Percentiles rank a stretch among this genome's conserved stretches.
Conservation (phyloP, 2,888 invertebrate species). For the Gymnosoma rotundatum region DNA sequence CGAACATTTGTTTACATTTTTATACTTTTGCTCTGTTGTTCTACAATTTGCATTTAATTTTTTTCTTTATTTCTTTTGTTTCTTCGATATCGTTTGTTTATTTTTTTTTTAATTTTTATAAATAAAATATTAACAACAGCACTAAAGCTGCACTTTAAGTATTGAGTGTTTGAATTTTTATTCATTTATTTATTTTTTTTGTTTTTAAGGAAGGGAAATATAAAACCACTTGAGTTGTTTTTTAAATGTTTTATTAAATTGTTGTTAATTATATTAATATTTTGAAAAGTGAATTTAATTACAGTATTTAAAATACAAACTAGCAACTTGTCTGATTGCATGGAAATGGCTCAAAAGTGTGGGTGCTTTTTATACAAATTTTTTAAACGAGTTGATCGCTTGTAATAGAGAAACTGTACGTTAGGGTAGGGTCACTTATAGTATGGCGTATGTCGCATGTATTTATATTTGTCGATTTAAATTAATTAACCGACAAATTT, state of each 20-base stretch:
- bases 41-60: slow-evolving; percentile 39
- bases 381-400: no score
- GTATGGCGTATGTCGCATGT: background rate
- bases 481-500: slow-evolving; percentile 11
- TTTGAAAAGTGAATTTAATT: no score
- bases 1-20: slow-evolving; percentile 39
- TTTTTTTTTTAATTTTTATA: slow-evolving; percentile 8
- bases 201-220: background rate
- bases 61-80: slow-evolving; percentile 36
- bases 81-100: slow-evolving; percentile 39
- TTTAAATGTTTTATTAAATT: no score
- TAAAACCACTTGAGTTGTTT: slow-evolving; percentile 4
- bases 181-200: background rate
- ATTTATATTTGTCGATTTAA: background rate
- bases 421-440: background rate
- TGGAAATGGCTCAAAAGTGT: no score
- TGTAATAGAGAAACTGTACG: no score
- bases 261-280: no score
- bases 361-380: no score
- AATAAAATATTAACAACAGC: slow-evolving; percentile 34
- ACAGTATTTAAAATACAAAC: no score
- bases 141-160: slow-evolving; percentile 17
- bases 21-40: background rate
- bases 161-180: slow-evolving; percentile 6
- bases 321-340: no score